Evolutionary conservation across 2,888 invertebrate species (phyloP), one percentile per base, ranked within the genome.

Genomic region (Allygus modestus): DNA sequence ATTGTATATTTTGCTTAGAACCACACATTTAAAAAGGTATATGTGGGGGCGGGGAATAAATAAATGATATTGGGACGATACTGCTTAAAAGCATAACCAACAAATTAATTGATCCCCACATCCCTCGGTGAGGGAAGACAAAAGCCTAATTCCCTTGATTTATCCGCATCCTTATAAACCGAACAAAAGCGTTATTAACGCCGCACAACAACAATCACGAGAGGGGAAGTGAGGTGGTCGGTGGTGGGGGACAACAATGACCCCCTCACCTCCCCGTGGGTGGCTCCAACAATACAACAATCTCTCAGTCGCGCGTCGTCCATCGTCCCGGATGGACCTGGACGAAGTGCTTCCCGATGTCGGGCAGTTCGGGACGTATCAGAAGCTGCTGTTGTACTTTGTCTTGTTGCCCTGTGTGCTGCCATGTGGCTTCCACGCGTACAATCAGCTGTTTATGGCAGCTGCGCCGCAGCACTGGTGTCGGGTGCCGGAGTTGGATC

Each of bases 371-470:
- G 96, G 96, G 0, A 92, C 92, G 61, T 96, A 96, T 89, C 96
- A 96, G 90, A 94, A 95, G 90, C 91, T 96, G 86, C 92, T 96
- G 71, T 92, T 96, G 85, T 96, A 95, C 91, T 92, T 95, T 84
- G 93, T 96, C 51, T 91, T 96, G 65, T 91, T 96, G 73, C 96
- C 96, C 0, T 95, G 95, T 0, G 95, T 95, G 43, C 91, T 96
- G 87, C 96, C 96, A 0, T 96, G 96, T 89, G 96, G 95, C 11
- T 96, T 96, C 89, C 96, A 96, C 88, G 96, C 96, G 46, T 96
- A 96, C 89, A 93, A 93, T 87, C 96, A 96, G 90, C 92, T 96
- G 51, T 96, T 96, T 90, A 96, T 96, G 94, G 94, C 95, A 7
- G 94, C 94, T 0, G 92, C 92, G 17, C 95, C 95, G 0, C 92